Evolutionary conservation across 1,140 invertebrate genomes (phyloP).

Genomic region (Camponotus floridanus): DNA sequence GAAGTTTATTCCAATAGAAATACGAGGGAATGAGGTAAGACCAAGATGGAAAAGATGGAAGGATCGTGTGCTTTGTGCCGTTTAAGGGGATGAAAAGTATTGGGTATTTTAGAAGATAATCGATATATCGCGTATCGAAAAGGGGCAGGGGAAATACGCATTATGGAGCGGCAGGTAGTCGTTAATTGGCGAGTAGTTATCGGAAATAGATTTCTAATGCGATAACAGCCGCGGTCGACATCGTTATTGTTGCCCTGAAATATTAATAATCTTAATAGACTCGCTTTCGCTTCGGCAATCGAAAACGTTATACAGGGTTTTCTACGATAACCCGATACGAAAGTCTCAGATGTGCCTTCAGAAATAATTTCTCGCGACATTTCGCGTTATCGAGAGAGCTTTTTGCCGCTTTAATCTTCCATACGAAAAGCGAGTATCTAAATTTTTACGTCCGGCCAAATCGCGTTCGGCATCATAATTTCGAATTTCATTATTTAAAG

Average conservation of each 20-base stretch:
- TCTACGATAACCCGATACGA: not conserved
- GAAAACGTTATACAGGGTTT: not conserved
- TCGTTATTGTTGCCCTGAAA: constrained; percentile 27
- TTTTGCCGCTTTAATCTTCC: constrained; percentile 26
- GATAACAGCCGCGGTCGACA: not conserved
- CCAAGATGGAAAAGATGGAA: constrained; percentile 48
- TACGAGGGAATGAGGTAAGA: constrained; percentile 30
- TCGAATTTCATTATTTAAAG: constrained; percentile 52
- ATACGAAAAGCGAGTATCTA: constrained; percentile 12
- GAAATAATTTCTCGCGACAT: not conserved
- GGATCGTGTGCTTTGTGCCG: constrained; percentile 52
- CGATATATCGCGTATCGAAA: constrained; percentile 8
- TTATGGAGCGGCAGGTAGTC: not conserved
- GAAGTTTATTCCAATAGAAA: constrained; percentile 50
- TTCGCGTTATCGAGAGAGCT: not conserved
- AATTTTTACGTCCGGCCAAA: constrained; percentile 37
- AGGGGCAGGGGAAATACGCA: not conserved
- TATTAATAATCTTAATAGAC: constrained; percentile 33
- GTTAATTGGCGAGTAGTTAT: constrained; percentile 44
- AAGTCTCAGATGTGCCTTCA: not conserved
- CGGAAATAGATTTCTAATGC: constrained; percentile 51
- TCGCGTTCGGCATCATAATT: constrained; percentile 27
- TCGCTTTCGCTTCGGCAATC: not conserved
- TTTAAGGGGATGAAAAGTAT: constrained; percentile 59
- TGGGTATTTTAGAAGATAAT: constrained; percentile 48